phyloP scores from a whole-genome alignment of 2,797 vertebrate species.

The Gymnodraco acuticeps region DNA sequence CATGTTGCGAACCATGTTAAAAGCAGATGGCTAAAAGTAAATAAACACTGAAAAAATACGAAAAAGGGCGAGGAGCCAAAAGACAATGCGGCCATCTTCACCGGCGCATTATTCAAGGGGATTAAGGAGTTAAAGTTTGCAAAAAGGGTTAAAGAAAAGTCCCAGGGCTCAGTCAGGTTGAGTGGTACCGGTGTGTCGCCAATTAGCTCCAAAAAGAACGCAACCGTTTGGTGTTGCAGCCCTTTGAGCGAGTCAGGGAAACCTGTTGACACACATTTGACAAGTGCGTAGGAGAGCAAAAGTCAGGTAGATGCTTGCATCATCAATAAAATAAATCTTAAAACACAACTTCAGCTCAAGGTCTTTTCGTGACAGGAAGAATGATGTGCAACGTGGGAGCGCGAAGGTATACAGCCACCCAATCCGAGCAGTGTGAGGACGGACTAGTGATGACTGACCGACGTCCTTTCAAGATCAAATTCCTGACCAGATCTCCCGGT shows the following conservation, averaged over 20 bases:
- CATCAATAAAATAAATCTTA: slow-evolving; percentile 20
- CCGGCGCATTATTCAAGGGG: too few species aligned
- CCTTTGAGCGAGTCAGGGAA: slow-evolving; percentile 31
- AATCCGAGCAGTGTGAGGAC: slow-evolving; percentile 22
- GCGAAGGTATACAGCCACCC: not conserved
- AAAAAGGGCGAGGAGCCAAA: too few species aligned
- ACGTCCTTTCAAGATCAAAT: slow-evolving; percentile 66
- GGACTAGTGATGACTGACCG: slow-evolving; percentile 24
- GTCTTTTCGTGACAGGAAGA: slow-evolving; percentile 17
- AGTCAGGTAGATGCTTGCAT: slow-evolving; percentile 11
- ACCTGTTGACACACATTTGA: slow-evolving; percentile 25
- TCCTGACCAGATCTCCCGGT: slow-evolving; percentile 32
- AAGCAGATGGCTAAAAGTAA: too few species aligned
- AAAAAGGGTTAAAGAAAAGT: not conserved
- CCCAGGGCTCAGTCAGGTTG: not conserved
- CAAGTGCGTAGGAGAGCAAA: slow-evolving; percentile 33
- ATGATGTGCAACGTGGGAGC: slow-evolving; percentile 9
- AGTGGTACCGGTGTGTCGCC: slow-evolving; percentile 25
- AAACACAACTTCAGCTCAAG: slow-evolving; percentile 22
- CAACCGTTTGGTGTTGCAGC: slow-evolving; percentile 13
- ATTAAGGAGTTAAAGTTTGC: slow-evolving; percentile 2
- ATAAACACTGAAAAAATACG: too few species aligned
- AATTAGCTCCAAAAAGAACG: slow-evolving; percentile 43
- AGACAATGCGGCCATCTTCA: too few species aligned
- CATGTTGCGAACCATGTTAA: too few species aligned